These are phyloP conservation scores for Cotesia chilonis DNA, from an alignment of 1,140 invertebrate genomes.

Conservation along the genomic window DNA sequence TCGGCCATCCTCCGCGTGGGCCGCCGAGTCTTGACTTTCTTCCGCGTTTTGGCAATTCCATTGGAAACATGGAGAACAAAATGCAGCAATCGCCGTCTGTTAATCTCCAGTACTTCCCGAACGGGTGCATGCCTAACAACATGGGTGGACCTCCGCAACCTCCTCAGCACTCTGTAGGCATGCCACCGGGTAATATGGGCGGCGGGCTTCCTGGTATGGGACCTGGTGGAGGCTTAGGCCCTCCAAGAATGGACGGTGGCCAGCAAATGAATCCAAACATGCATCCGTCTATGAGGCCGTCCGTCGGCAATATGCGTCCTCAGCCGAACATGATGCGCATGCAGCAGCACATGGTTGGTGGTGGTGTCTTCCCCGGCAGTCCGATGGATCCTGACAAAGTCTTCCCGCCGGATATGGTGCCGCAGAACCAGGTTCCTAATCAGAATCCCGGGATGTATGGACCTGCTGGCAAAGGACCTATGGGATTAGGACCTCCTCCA, in stretches of 20 bases:
- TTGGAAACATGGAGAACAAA: conserved; percentile 77
- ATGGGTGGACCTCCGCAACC: conserved; percentile 47
- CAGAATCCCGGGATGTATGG: conserved; percentile 68
- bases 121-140: conserved; percentile 61
- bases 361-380: conserved; percentile 62
- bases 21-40: conserved; percentile 92
- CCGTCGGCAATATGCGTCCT: conserved; percentile 58
- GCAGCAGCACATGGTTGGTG: conserved; percentile 70
- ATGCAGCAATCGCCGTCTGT: conserved; percentile 71
- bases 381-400: conserved; percentile 64
- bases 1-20: conserved; percentile 73
- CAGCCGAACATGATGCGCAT: conserved; percentile 67
- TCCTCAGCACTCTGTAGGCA: conserved; percentile 18
- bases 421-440: conserved; percentile 50
- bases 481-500: conserved; percentile 67
- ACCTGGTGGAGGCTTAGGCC: conserved; percentile 41
- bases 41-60: conserved; percentile 84
- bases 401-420: conserved; percentile 62
- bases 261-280: conserved; percentile 55
- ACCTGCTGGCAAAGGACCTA: conserved; percentile 63
- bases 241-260: conserved; percentile 49
- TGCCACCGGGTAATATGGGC: conserved; percentile 51
- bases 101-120: conserved; percentile 80
- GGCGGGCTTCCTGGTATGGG: conserved; percentile 22
- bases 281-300: conserved; percentile 62